Conservation (phyloP, 2,888 invertebrate genomes). For the Entomobrya multifasciata region DNA sequence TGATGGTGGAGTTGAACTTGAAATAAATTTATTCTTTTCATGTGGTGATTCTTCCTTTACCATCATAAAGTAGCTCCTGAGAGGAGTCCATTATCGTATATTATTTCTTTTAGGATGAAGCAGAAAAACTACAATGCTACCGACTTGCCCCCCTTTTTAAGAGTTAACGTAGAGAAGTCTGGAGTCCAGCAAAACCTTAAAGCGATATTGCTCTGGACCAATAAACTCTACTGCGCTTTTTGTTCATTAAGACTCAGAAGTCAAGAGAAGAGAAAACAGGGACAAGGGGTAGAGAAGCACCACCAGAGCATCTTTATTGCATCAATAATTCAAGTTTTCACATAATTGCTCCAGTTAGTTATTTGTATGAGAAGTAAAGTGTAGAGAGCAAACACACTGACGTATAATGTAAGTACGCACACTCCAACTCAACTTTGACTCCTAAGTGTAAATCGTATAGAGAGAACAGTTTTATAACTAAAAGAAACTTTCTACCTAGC, state of each 20-base stretch:
- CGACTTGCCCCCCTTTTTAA: conserved; percentile 1
- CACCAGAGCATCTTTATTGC: conserved; percentile 55
- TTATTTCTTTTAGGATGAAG: not conserved
- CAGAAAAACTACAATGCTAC: not conserved
- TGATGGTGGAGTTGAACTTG: conserved; percentile 25
- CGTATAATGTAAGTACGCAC: not conserved
- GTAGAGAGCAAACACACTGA: conserved; percentile 14
- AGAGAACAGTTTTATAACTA: not conserved
- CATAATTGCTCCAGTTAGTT: conserved; percentile 57
- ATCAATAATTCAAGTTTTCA: conserved; percentile 68
- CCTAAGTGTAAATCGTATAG: not conserved
- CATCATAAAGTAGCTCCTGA: conserved; percentile 34
- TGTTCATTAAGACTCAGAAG: conserved; percentile 40
- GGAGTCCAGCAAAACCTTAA: not conserved
- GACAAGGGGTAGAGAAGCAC: not conserved
- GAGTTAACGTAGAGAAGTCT: not conserved
- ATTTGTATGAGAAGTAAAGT: not conserved
- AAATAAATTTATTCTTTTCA: conserved; percentile 43
- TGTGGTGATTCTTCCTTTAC: conserved; percentile 50
- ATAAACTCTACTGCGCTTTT: not conserved
- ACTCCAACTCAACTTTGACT: not conserved
- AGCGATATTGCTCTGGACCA: not conserved
- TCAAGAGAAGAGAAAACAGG: conserved; percentile 16
- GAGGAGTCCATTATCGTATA: conserved; percentile 45
- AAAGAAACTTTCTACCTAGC: not conserved